Evolutionary conservation across 2,888 invertebrate species (phyloP).

Genomic region (Cerastis rubricosa): DNA sequence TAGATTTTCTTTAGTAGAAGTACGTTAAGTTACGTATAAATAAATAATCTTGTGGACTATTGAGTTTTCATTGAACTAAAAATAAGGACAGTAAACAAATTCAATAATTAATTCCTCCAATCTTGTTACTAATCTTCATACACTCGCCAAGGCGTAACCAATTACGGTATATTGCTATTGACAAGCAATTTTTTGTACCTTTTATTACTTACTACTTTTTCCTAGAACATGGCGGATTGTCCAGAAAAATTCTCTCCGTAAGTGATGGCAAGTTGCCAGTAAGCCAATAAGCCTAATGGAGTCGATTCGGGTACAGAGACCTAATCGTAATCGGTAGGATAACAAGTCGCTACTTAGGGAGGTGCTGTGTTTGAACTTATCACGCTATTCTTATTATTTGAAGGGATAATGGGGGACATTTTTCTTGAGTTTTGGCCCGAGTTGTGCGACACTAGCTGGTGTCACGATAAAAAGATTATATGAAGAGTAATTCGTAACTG

Average conservation of each 20-base stretch:
- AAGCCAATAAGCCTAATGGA: conserved; percentile 59
- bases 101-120: neutral
- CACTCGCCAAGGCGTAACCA: neutral
- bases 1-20: neutral
- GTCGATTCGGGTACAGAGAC: conserved; percentile 41
- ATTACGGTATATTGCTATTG: conserved; percentile 6
- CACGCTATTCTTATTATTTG: conserved; percentile 34
- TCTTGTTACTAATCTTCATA: neutral
- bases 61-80: neutral
- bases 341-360: conserved; percentile 47
- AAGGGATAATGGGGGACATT: conserved; percentile 23
- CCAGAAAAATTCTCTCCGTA: conserved; percentile 47
- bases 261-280: conserved; percentile 63
- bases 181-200: conserved; percentile 6
- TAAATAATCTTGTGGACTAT: neutral
- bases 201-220: conserved; percentile 16
- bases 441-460: neutral
- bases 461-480: neutral
- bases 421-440: conserved; percentile 4
- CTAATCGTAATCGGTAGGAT: conserved; percentile 58
- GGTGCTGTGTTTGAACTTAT: conserved; percentile 38
- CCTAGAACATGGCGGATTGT: conserved; percentile 27
- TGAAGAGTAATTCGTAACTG: neutral
- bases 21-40: neutral
- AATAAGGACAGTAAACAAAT: neutral